Evolutionary conservation across 2,113 vertebrate genomes (phyloP), one percentile per base, ranked within the genome.

Genomic region (Trinectes maculatus): DNA sequence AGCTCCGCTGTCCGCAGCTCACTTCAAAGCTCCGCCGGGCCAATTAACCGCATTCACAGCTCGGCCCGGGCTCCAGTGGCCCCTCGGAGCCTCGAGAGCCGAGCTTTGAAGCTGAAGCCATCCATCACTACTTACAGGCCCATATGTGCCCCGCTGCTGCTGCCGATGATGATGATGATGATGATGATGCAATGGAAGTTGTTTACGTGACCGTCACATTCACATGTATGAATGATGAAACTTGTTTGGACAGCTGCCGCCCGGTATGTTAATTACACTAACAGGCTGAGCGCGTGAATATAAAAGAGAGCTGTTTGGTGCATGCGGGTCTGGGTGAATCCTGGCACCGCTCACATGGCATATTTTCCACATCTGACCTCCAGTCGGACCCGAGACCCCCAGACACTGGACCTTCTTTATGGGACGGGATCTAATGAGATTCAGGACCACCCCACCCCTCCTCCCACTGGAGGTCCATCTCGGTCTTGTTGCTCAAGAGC

Each of bases 401-500:
- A 49, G 73, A 92, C 91, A 92, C 91, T 88, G 89, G 60, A 54
- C 72, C 73, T 71, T 86, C 83, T 92, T 92, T 79, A 89, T 92
- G 54, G 57, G 60, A 66, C 57, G 51, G 34, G 62, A 80, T 75
- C 57, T 91, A 93, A 92, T 91, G 88, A 90, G 76, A 91, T 89
- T 78, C 87, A 70, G n/a, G n/a, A 51, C 58, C 46, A 46, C 61
- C 71, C 53, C 53, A 47, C 60, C 71, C 66, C 53, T 46, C 54
- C 42, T 46, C 67, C 37, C 26, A 71, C 47, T 59, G 59, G 57
- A 75, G 55, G 71, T 78, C 80, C 62, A 66, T 74, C 78, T 79
- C 61, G 46, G 79, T 77, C 85, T 82, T 82, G 85, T 90, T 87
- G 89, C 85, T 86, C 81, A 79, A 83, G 75, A 86, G 87, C 82